A percentile compares a stretch with the other conserved stretches of the same genome.
phyloP scores from a whole-genome alignment of 2,113 vertebrate species.

The Bombycilla garrulus region DNA sequence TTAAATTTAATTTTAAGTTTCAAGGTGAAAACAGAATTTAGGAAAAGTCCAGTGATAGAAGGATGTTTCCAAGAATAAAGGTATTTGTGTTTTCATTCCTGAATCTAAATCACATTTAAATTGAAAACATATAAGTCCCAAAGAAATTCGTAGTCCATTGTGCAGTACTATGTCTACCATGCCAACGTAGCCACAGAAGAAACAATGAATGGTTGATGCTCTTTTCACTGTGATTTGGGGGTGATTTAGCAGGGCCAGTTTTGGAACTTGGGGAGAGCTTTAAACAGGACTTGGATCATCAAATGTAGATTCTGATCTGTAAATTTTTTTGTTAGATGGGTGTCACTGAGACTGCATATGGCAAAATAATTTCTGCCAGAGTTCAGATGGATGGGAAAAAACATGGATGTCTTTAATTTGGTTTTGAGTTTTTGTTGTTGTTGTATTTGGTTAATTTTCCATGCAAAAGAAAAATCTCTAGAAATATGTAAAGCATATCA shows the following conservation, averaged over 20 bases:
- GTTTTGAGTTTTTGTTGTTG: not conserved
- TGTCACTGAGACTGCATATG: not conserved
- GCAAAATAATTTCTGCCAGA: not conserved
- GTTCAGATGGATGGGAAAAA: not conserved
- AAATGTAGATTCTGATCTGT: not conserved
- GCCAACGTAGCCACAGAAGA: not conserved
- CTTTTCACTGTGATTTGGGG: not conserved
- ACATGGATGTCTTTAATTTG: not conserved
- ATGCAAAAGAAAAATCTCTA: not conserved
- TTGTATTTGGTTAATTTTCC: not conserved
- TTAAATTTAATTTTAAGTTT: constrained; percentile 74
- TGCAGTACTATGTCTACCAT: not conserved
- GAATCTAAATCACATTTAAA: not conserved
- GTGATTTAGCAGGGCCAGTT: not conserved
- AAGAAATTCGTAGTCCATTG: not conserved
- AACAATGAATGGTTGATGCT: not conserved
- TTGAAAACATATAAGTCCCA: not conserved
- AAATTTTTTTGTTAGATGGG: not conserved
- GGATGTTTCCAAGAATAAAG: not conserved
- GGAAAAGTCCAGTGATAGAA: not conserved
- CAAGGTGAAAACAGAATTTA: constrained; percentile 51
- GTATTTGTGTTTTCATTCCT: not conserved
- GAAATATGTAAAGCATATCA: not conserved
- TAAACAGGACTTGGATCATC: not conserved
- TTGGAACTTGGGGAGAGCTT: not conserved